Evolutionary conservation across 1,140 invertebrate genomes (phyloP).

Genomic region (Epicauta chinensis): DNA sequence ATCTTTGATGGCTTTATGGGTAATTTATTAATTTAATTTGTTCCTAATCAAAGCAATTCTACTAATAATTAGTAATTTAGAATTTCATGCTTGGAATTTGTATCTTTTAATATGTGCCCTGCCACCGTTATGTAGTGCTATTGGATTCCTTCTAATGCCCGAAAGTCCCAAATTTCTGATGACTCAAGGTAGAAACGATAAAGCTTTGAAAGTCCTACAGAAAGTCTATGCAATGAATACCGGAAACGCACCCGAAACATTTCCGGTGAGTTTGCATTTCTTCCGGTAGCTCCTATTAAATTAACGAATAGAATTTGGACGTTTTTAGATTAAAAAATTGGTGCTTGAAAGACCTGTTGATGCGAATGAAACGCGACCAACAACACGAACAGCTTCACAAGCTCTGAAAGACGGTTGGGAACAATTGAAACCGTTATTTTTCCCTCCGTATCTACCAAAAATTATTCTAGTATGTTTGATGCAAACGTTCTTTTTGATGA

Average conservation of each 20-base stretch:
- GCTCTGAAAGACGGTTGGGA: slow-evolving; percentile 23
- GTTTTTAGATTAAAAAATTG: slow-evolving; percentile 23
- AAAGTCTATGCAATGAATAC: slow-evolving; percentile 58
- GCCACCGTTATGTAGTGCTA: slow-evolving; percentile 57
- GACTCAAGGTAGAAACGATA: slow-evolving; percentile 59
- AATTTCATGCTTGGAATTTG: slow-evolving; percentile 67
- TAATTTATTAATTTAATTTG: too few species aligned
- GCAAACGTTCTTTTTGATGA: slow-evolving; percentile 26
- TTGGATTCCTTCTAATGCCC: slow-evolving; percentile 52
- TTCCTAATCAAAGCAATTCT: not conserved
- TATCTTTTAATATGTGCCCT: slow-evolving; percentile 61
- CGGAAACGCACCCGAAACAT: slow-evolving; percentile 50
- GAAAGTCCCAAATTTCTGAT: slow-evolving; percentile 81
- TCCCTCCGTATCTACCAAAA: slow-evolving; percentile 21
- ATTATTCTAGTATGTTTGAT: slow-evolving; percentile 25
- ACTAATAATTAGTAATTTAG: slow-evolving; percentile 1
- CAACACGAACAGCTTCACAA: slow-evolving; percentile 14
- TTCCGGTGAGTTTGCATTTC: slow-evolving; percentile 47
- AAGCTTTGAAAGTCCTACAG: slow-evolving; percentile 55
- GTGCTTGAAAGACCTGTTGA: slow-evolving; percentile 23
- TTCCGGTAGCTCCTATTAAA: too few species aligned
- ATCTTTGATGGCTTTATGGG: slow-evolving; percentile 12
- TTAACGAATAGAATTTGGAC: not conserved
- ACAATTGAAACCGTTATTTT: slow-evolving; percentile 26
- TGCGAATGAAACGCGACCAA: not conserved